phyloP scores from a whole-genome alignment of 2,113 vertebrate species.

The Centrocercus urophasianus region DNA sequence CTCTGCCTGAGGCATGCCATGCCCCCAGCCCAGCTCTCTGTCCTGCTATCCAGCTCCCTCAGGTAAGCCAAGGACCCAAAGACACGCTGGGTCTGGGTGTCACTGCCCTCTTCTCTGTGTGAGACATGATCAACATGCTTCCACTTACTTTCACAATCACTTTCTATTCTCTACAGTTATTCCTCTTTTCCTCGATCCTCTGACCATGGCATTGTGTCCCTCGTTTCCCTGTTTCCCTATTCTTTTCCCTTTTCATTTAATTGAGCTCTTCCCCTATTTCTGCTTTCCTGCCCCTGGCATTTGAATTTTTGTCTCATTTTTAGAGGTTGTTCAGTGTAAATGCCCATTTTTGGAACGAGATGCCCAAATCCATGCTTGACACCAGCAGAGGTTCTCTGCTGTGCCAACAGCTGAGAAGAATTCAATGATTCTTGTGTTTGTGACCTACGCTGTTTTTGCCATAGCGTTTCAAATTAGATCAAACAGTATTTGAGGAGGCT shows the following conservation, averaged over 20 bases:
- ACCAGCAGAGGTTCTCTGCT: conserved; percentile 18
- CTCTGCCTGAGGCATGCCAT: neutral
- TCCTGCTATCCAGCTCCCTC: neutral
- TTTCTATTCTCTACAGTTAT: neutral
- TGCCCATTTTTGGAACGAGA: neutral
- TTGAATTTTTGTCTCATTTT: neutral
- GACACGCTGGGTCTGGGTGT: neutral
- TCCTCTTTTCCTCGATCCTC: neutral
- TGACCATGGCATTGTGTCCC: neutral
- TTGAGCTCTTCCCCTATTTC: neutral
- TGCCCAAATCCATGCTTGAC: neutral
- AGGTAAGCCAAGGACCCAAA: conserved; percentile 13
- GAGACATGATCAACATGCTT: neutral
- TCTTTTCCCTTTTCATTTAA: neutral
- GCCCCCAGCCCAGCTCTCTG: neutral
- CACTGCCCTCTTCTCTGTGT: neutral
- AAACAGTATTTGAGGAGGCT: neutral
- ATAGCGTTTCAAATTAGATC: neutral
- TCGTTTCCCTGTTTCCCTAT: neutral
- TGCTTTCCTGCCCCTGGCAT: neutral
- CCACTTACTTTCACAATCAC: neutral
- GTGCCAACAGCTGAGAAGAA: neutral
- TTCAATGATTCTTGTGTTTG: neutral
- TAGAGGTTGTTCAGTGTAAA: neutral
- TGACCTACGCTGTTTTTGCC: neutral